These are phyloP conservation scores for Diarsia brunnea DNA, from an alignment of 2,888 invertebrate genomes.

Conservation along the genomic window DNA sequence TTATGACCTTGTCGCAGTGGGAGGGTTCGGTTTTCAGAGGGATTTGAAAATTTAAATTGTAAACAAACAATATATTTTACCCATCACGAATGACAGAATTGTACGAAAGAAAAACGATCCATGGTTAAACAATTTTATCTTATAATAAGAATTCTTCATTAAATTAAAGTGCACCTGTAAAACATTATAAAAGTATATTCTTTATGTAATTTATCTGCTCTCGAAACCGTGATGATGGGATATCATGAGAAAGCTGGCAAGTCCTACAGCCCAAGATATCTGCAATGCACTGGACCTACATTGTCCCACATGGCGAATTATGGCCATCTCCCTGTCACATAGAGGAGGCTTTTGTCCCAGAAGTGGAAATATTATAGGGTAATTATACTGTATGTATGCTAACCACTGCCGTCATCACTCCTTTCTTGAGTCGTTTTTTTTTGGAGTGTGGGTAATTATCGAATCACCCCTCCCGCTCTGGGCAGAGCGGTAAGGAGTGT, in stretches of 20 bases:
- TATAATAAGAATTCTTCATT: neutral
- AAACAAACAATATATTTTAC: neutral
- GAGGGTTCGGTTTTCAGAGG: conserved; percentile 6
- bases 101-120: neutral
- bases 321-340: neutral
- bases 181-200: neutral
- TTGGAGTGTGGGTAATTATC: too few relatives aligned
- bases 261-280: neutral
- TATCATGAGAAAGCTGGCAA: neutral
- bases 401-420: neutral
- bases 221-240: neutral
- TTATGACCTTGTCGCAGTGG: conserved; percentile 12
- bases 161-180: neutral
- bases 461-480: too few relatives aligned
- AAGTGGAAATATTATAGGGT: neutral
- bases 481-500: too few relatives aligned
- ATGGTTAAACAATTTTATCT: too few relatives aligned
- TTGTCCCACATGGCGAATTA: neutral
- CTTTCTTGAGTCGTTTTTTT: too few relatives aligned
- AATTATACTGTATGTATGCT: neutral
- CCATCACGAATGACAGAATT: neutral
- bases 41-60: neutral
- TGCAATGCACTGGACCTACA: neutral
- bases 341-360: neutral
- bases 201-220: neutral